Evolutionary conservation across 2,797 vertebrate genomes (phyloP).

Genomic region (Dicrostonyx torquatus): DNA sequence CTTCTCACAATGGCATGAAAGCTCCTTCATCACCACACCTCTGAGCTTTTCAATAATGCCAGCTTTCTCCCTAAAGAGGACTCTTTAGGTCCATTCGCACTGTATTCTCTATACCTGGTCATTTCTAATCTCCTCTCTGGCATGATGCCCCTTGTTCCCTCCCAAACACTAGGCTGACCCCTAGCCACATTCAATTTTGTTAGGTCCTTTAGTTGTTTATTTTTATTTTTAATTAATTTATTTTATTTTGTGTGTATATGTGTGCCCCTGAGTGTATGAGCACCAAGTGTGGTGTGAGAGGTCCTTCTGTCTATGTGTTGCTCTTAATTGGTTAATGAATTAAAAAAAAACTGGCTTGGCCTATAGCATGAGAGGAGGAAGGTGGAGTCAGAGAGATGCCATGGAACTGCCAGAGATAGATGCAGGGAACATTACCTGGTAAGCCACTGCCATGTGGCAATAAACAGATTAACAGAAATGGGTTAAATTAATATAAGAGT

Average conservation of each 20-base stretch:
- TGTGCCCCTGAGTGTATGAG: not conserved
- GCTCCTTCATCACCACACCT: not conserved
- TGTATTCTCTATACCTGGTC: not conserved
- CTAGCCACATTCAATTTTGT: not conserved
- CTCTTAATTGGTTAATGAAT: too few species aligned
- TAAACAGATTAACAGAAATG: too few species aligned
- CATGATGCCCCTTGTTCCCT: accelerated
- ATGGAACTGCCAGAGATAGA: too few species aligned
- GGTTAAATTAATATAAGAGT: too few species aligned
- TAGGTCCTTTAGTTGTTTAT: not conserved
- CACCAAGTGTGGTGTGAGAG: not conserved
- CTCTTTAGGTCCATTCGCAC: not conserved
- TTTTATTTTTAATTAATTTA: not conserved
- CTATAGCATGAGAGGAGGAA: too few species aligned
- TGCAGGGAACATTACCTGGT: too few species aligned
- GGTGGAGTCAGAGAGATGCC: too few species aligned
- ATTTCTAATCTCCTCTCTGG: not conserved
- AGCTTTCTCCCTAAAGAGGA: not conserved
- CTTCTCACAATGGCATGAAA: not conserved
- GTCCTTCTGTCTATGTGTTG: too few species aligned
- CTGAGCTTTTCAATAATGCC: not conserved
- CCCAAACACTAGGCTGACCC: too few species aligned
- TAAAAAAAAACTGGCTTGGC: too few species aligned
- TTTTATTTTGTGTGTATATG: not conserved
- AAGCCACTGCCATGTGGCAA: too few species aligned